Evolutionary conservation across 2,888 invertebrate genomes (phyloP), one percentile per base, ranked within the genome.

Genomic region (Thecocarcelia acutangulata): DNA sequence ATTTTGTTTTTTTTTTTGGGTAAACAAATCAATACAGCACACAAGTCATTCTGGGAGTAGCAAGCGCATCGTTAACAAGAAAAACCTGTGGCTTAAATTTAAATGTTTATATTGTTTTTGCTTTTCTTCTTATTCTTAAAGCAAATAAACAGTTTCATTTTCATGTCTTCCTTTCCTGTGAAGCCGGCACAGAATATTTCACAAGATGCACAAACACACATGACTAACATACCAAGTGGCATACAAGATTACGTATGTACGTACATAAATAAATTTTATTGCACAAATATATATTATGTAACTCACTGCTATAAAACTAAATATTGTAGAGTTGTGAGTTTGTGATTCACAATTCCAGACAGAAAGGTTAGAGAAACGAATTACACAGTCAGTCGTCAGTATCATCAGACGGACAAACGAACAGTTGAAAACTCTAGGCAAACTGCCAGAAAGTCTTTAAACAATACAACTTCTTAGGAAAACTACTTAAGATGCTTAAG

Each of bases 401-500:
- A n/a, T n/a, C n/a, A n/a, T 24, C 24, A 12, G 61, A 54, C 37
- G 50, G 33, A 12, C 48, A 9, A n/a, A 42, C 40, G 50, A 44
- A 58, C 61, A 59, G 59, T 66, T 42, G 33, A 58, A 44, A 69
- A 58, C 9, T 17, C 11, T 50, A 48, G 66, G 66, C 66, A 66
- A 54, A 52, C 24, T 66, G 66, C 66, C 66, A 66, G 52, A 24
- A 11, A 68, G 33, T 54, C 15, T 54, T 66, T 68, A 42, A 68
- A 68, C 54, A 68, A 68, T 61, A 61, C 24, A 52, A 44, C 33
- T 52, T 44, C 54, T 63, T 50, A 12, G 56, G 28, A 70, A 42
- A 44, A 70, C 44, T 80, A 74, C 56, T 80, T 80, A 42, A 59
- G 58, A 63, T 40, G 42, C 79, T 68, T 74, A 46, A 69, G 63